These are phyloP conservation scores for Cranoglanis bouderius DNA, from an alignment of 2,113 vertebrate species.

Conservation along the genomic window DNA sequence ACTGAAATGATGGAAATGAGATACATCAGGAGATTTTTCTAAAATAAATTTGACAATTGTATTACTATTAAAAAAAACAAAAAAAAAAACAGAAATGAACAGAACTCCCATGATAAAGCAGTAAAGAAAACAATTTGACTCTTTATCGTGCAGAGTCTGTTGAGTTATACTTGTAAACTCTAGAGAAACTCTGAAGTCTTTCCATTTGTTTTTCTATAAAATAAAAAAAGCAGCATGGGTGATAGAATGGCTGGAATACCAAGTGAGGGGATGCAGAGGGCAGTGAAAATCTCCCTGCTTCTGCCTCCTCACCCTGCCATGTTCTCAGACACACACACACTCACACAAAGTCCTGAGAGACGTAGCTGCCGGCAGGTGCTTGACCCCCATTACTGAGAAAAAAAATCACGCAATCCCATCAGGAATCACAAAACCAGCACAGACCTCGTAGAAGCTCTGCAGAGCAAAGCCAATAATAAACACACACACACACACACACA, in stretches of 20 bases:
- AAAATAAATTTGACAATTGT: background rate
- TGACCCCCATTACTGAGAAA: constrained; percentile 42
- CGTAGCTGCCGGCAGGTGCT: background rate
- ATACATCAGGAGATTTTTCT: background rate
- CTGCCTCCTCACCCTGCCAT: background rate
- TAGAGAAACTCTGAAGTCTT: background rate
- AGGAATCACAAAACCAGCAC: constrained; percentile 22
- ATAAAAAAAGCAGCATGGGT: background rate
- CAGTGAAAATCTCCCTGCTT: constrained; percentile 12
- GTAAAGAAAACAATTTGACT: too few relatives aligned
- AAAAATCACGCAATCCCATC: constrained; percentile 17
- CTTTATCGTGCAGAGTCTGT: background rate
- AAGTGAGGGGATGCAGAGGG: constrained; percentile 30
- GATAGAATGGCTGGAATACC: constrained; percentile 43
- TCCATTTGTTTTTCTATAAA: constrained; percentile 11
- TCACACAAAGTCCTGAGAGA: constrained; percentile 5
- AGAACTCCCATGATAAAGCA: background rate
- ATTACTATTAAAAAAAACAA: too few relatives aligned
- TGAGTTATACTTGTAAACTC: background rate
- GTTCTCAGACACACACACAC: background rate
- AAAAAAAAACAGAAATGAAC: background rate
- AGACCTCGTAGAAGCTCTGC: background rate
- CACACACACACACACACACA: background rate
- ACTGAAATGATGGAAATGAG: background rate
- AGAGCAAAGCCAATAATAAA: constrained; percentile 27